Evolutionary conservation across 2,797 vertebrate genomes (phyloP).

Genomic region (Paguma larvata): DNA sequence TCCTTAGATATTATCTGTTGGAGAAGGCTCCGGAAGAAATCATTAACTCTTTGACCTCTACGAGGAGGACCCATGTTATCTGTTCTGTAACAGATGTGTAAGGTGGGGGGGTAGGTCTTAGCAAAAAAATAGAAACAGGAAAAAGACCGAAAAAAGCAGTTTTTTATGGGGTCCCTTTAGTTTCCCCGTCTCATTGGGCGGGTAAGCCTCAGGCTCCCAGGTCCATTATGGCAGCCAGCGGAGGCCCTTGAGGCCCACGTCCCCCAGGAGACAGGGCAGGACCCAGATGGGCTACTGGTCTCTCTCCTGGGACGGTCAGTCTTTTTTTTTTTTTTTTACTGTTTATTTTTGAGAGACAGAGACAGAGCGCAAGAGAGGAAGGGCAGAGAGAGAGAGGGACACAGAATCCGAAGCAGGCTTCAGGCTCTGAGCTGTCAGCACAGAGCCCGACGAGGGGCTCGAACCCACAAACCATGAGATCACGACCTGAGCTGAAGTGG

Average conservation of each 20-base stretch:
- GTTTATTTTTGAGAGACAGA: no score
- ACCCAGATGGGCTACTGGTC: background rate
- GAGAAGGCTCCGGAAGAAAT: background rate
- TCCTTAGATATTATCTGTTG: background rate
- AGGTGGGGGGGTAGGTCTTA: background rate
- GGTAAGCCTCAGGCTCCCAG: background rate
- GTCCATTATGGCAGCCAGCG: accelerated
- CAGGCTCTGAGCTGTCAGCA: no score
- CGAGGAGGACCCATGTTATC: background rate
- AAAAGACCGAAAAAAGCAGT: background rate
- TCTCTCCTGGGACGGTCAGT: background rate
- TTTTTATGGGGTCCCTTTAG: background rate
- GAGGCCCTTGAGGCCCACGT: background rate
- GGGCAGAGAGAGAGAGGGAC: no score
- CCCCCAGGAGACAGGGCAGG: background rate
- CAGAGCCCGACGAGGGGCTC: no score
- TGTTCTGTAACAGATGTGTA: background rate
- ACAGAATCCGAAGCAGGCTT: no score
- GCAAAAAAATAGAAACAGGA: background rate
- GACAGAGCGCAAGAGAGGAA: no score
- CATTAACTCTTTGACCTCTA: background rate
- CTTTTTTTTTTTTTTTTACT: no score
- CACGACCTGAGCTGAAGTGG: no score
- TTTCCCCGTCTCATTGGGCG: background rate
- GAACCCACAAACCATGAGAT: no score